Evolutionary conservation across 1,140 invertebrate species (phyloP), one percentile per base, ranked within the genome.

Genomic region (Drosophila varians): DNA sequence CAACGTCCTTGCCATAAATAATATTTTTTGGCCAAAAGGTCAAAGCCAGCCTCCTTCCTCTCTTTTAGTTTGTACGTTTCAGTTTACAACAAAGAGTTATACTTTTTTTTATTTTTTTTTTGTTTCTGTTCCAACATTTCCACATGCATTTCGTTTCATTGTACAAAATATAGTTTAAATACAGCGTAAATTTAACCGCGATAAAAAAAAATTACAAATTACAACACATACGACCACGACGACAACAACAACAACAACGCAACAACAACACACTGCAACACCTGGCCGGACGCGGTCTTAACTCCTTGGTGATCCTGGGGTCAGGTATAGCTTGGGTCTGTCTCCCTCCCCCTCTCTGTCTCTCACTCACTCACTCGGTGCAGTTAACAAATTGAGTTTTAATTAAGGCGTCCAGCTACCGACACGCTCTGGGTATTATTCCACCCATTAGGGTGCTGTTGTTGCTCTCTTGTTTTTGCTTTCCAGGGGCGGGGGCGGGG

Each of bases 151-250:
- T 71, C 65, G 49, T 82, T 83, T 82, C 69, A 72, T 48, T 82
- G 79, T 82, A 84, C 73, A 87, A 84, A 70, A 46, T 86, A 74
- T 31, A 49, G 34, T 76, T 80, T 65, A 74, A 76, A 62, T 79
- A 79, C 60, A 84, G 84, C 51, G 57, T 74, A 69, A 74, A 68
- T 87, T 86, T 57, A 86, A 86, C 82, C 82, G 82, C 82, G 82
- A 86, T 86, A 86, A 86, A 86, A 87, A 80, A 80, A 31, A 21
- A 21, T 21, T 38, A 48, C 28, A 84, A 70, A 66, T 55, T 38
- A 48, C 28, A 57, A 18, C 28, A 70, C 51, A 49, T 38, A 26
- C 25, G 28, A 31, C 28, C 4, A 31, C 28, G n/a, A 9, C 11
- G n/a, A 9, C 28, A 31, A 31, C 28, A 31, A 31, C 28, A 31